These are phyloP conservation scores for Tigriopus japonicus DNA, from an alignment of 1,140 invertebrate species.

Conservation along the genomic window DNA sequence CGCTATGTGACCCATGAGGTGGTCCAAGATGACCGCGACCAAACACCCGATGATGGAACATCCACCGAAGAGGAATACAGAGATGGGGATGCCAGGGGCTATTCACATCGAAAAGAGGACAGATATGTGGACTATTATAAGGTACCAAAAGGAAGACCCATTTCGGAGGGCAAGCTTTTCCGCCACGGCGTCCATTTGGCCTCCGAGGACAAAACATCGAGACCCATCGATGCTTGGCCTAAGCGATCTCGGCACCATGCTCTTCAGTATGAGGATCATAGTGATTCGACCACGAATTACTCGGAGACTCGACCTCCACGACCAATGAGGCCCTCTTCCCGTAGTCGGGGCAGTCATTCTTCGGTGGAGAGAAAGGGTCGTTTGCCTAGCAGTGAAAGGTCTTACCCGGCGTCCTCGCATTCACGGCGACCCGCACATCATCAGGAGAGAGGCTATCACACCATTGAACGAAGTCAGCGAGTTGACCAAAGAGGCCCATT, in stretches of 20 bases:
- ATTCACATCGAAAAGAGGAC: slow-evolving; percentile 7
- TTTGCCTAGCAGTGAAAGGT: not conserved
- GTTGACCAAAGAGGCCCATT: too few species aligned
- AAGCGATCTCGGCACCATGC: not conserved
- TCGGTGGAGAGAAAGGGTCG: not conserved
- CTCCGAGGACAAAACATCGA: not conserved
- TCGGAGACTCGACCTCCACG: not conserved
- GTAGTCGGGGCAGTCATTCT: not conserved
- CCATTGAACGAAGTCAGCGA: not conserved
- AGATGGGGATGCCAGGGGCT: not conserved
- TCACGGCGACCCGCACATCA: too few species aligned
- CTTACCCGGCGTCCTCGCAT: not conserved
- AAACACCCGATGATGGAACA: not conserved
- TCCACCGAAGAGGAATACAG: slow-evolving; percentile 8
- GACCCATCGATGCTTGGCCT: not conserved
- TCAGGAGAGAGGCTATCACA: not conserved
- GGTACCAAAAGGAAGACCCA: not conserved
- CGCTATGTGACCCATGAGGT: not conserved
- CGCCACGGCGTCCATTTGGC: slow-evolving; percentile 1
- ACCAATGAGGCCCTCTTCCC: not conserved
- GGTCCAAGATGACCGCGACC: not conserved
- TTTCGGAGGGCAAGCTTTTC: not conserved
- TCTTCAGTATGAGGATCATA: not conserved
- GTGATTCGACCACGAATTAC: not conserved
- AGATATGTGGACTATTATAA: slow-evolving; percentile 9